Evolutionary conservation across 2,797 vertebrate genomes (phyloP), one percentile per base, ranked within the genome.

Genomic region (Nannoperca australis): DNA sequence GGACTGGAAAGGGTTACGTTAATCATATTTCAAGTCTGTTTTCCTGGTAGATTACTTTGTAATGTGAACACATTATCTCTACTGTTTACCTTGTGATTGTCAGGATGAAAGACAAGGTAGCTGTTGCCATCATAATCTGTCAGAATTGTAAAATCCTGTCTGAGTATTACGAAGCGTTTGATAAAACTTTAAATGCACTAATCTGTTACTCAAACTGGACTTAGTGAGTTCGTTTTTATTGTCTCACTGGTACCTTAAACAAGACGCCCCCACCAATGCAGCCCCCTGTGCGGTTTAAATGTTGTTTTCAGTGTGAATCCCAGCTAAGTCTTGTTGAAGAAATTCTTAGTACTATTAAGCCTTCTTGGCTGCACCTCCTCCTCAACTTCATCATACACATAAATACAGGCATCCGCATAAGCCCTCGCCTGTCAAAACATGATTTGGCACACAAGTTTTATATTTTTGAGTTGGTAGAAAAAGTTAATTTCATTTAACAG

Each of bases 401-500:
- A 18, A 76, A 61, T 2, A 47, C n/a, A 40, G 12, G 36, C 47
- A 17, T 27, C 14, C n/a, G 12, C 2, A 14, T 6, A 40, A 73
- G 38, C 7, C 9, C 6, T 47, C 14, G 12, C 54, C 32, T 47
- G 45, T 50, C 34, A 22, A 44, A 65, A 60, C 11, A 11, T 36
- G 22, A 63, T 70, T 36, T 12, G 38, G 44, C 2, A 20, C 38
- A n/a, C 34, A 14, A 1, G 22, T 60, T 64, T 72, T 5, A 2
- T 14, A 61, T 62, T 54, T 42, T 27, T 15, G 17, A n/a, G 42
- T 61, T 62, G 32, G 38, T 18, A 4, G 13, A 72, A 44, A 20
- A 11, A 62, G n/a, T 50, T 60, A 15, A 63, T 68, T 72, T 67
- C 6, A 56, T 78, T 59, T 59, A 54, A 69, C 38, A 60, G 55